A percentile compares a stretch with the other conserved stretches of the same genome.
Conservation (phyloP, 2,113 vertebrate genomes). For the Cynoglossus semilaevis region DNA sequence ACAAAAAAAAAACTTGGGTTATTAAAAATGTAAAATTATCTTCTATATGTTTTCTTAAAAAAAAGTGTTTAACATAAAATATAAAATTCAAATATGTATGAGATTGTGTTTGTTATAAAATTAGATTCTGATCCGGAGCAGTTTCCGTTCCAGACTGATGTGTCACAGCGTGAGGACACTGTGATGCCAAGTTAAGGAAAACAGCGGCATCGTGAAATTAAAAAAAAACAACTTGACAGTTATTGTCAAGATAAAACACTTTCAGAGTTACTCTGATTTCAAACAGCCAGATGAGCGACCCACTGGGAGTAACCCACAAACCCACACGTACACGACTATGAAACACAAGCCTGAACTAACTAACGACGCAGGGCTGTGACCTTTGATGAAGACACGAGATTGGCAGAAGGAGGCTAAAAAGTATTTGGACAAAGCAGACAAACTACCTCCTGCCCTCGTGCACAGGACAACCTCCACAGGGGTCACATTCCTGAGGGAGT, state of each 20-base stretch:
- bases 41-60: no score
- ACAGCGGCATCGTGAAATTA: not conserved
- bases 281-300: not conserved
- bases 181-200: not conserved
- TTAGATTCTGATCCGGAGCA: no score
- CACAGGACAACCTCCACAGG: conserved; percentile 55
- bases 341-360: not conserved
- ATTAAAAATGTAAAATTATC: no score
- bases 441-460: conserved; percentile 51
- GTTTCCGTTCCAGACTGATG: no score
- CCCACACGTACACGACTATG: not conserved
- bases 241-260: not conserved
- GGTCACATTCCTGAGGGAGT: conserved; percentile 74
- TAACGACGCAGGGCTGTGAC: conserved; percentile 9
- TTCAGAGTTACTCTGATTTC: not conserved
- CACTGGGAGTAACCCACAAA: not conserved
- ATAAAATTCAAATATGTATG: no score
- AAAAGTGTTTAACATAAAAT: no score
- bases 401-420: conserved; percentile 1
- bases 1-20: no score
- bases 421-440: conserved; percentile 33
- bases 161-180: no score
- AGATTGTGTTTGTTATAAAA: no score
- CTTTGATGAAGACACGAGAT: conserved; percentile 17
- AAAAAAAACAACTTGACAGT: not conserved